phyloP scores from a whole-genome alignment of 2,888 invertebrate genomes.

The Leptinotarsa haldemani region DNA sequence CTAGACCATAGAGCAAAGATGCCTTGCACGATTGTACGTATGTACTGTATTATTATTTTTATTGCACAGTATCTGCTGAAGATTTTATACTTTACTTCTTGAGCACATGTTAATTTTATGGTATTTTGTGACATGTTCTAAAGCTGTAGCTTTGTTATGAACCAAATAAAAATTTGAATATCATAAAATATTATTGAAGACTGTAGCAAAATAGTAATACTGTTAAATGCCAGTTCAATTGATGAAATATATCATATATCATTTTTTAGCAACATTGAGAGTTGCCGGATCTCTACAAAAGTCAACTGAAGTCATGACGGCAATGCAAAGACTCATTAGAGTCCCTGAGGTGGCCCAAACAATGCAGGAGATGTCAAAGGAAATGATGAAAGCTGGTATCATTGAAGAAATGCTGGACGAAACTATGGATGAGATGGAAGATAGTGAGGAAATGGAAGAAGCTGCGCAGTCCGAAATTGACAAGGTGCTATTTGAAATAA shows the following conservation, averaged over 20 bases:
- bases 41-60: no score
- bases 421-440: slow-evolving; percentile 92
- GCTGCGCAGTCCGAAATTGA: slow-evolving; percentile 89
- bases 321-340: slow-evolving; percentile 92
- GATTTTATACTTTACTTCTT: no score
- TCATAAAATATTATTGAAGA: no score
- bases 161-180: no score
- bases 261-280: slow-evolving; percentile 83
- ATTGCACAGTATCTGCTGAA: no score
- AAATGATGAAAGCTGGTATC: slow-evolving; percentile 99
- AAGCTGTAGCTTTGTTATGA: no score
- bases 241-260: not conserved
- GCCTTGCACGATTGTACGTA: no score
- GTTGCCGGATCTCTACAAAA: slow-evolving; percentile 93
- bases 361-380: slow-evolving; percentile 97
- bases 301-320: slow-evolving; percentile 98
- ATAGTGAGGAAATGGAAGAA: slow-evolving; percentile 95
- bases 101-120: no score
- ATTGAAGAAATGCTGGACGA: slow-evolving; percentile 99
- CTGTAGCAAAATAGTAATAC: no score
- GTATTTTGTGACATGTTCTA: no score
- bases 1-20: no score
- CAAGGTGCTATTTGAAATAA: slow-evolving; percentile 82
- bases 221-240: not conserved
- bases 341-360: slow-evolving; percentile 94